Base-by-base conservation (phyloP, 2,888 invertebrate genomes). In the Yponomeuta cagnagella region DNA sequence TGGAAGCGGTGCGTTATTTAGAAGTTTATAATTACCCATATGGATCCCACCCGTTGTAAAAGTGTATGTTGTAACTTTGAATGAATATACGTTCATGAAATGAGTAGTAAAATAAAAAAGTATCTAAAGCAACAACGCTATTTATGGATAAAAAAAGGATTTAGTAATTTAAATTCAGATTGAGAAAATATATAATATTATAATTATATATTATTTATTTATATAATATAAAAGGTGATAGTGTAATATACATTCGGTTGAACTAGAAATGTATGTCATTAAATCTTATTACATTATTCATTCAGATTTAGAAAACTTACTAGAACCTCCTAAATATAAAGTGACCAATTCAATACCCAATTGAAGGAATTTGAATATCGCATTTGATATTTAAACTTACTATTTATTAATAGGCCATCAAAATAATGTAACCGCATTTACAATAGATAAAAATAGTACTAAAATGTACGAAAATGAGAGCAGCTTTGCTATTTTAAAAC, bases 141-240 rank as follows among this genome's bases (percentile, higher is more conserved):
- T 90, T 89, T 89, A 90, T 87, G 80, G 84, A 81, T 87, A 88
- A 66, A 85, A 86, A 23, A 83, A 81, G 83, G 80, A 84, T 82
- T 85, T 86, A 89, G 85, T 84, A 79, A 43, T 87, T 88, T 86
- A 86, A 69, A 86, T 88, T 90, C 89, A 90, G 87, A 90, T 89
- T 87, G 82, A 87, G 85, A 84, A 80, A 58, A 15, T 58, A 58
- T 58, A 58, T 58, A 58, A 58, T 58, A 58, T 58, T 58, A 75
- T 73, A 74, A 23, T 23, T 75, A 75, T 79, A 83, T 82, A 80
- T 82, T 84, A 85, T 85, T 86, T 86, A 87, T 83, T 82, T 85
- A 82, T 81, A 79, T 82, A 1, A 76, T 79, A 78, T 81, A 77
- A 74, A 80, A 82, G 80, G 77, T 80, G 75, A 79, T 86, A 87